phyloP scores from a whole-genome alignment of 2,797 vertebrate genomes.

The Neomorphus geoffroyi region DNA sequence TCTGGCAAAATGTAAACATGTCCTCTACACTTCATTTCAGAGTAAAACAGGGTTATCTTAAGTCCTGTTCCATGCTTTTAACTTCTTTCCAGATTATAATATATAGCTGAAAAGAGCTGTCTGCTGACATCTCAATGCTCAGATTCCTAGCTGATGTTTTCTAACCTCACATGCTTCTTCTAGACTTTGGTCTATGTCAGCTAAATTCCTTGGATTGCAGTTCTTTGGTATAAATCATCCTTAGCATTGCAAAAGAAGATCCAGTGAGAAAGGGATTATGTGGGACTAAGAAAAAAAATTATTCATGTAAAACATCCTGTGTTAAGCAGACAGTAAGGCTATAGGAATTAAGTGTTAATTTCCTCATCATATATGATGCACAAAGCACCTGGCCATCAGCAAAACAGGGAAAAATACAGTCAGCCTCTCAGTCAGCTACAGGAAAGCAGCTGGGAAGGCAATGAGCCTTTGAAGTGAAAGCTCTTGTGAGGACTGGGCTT shows the following conservation, averaged over 20 bases:
- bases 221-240: neutral
- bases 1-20: neutral
- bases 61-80: conserved; percentile 4
- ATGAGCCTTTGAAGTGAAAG: neutral
- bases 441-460: neutral
- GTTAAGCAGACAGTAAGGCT: neutral
- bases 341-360: neutral
- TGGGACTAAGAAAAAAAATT: neutral
- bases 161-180: neutral
- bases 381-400: neutral
- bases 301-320: neutral
- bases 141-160: neutral
- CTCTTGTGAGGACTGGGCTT: neutral
- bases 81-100: neutral
- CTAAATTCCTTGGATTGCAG: neutral
- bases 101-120: neutral
- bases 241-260: neutral
- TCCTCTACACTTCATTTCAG: neutral
- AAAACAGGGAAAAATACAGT: neutral
- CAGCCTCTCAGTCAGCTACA: neutral
- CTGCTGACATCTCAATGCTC: neutral
- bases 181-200: neutral
- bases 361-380: neutral
- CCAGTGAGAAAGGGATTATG: neutral
- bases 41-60: conserved; percentile 4